Base-by-base conservation (phyloP, 2,797 vertebrate species). In the Podarcis lilfordi region DNA sequence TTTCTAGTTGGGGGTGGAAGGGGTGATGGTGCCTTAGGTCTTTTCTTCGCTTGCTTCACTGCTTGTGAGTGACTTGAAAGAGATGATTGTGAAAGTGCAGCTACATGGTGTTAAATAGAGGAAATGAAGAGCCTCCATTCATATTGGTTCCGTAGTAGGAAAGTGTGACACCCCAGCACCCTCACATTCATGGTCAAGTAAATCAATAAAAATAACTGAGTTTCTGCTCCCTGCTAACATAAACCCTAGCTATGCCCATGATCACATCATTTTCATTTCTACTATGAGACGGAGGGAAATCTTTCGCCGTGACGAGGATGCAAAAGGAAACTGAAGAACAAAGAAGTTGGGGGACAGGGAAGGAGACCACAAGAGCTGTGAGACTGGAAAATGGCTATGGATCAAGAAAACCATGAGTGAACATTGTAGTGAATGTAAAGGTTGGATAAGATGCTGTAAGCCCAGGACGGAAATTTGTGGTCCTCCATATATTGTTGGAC, bases 271-370 rank as follows among this genome's bases (percentile, higher is more conserved):
- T 71, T 59, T 25, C 17, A 72, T 7, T 21, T 81, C 35, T 69
- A 10, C 15, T n/a, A 80, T 15, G 17, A 61, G 43, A 83, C 3
- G 21, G 7, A 8, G 3, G 43, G 11, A 40, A 27, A 86, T 35
- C 11, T 76, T 69, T 79, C 5, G 5, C 29, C 4, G 25, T 8
- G 17, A 9, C 3, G 7, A 68, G 9, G 0, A 0, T 78, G 4
- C 0, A 0, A 0, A 35, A 21, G 77, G 86, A 88, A 69, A 5
- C 2, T 43, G 50, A 61, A 40, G 25, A 45, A 43, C 35, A n/a
- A 32, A 29, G 55, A 78, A 84, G 2, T 7, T 17, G 35, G 40
- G 2, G 8, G 13, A 15, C 10, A 27, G 37, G 23, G 35, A 74
- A 27, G 15, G 4, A 37, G 25, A 3, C 13, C 37, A 4, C 25